Conservation (phyloP, 1,140 invertebrate genomes). For the Macrocentrus cingulum region DNA sequence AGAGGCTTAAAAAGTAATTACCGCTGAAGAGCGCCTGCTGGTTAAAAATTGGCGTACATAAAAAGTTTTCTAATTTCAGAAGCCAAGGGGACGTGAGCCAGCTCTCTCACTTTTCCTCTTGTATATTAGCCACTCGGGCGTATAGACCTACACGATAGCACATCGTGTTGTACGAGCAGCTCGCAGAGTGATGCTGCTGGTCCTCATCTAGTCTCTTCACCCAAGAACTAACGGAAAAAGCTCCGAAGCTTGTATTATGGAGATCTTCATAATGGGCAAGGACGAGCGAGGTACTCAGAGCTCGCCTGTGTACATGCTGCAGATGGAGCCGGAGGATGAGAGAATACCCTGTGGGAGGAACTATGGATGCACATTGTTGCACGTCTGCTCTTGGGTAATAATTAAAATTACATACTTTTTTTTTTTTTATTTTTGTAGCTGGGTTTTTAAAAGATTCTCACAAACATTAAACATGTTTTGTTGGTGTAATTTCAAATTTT, state of each 20-base stretch:
- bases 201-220: neutral
- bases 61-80: constrained; percentile 60
- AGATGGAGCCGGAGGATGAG: neutral
- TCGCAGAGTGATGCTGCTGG: constrained; percentile 3
- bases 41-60: constrained; percentile 58
- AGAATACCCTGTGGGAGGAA: neutral
- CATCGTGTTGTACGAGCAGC: constrained; percentile 4
- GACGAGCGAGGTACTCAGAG: neutral
- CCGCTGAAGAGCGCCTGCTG: constrained; percentile 49
- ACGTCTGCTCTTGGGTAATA: neutral
- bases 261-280: constrained; percentile 6
- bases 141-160: constrained; percentile 15
- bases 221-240: constrained; percentile 5
- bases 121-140: constrained; percentile 20
- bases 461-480: too few species aligned
- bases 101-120: constrained; percentile 2
- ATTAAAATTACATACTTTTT: constrained; percentile 4
- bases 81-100: constrained; percentile 28
- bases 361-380: neutral
- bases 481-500: too few species aligned
- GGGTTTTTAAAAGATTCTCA: too few species aligned
- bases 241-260: constrained; percentile 3
- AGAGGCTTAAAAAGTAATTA: constrained; percentile 61
- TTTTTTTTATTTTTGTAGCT: too few species aligned
- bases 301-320: neutral